A percentile compares a stretch with the other conserved stretches of the same genome.
These are phyloP conservation scores for Mobula hypostoma DNA, from an alignment of 2,113 vertebrate species.

Conservation along the genomic window DNA sequence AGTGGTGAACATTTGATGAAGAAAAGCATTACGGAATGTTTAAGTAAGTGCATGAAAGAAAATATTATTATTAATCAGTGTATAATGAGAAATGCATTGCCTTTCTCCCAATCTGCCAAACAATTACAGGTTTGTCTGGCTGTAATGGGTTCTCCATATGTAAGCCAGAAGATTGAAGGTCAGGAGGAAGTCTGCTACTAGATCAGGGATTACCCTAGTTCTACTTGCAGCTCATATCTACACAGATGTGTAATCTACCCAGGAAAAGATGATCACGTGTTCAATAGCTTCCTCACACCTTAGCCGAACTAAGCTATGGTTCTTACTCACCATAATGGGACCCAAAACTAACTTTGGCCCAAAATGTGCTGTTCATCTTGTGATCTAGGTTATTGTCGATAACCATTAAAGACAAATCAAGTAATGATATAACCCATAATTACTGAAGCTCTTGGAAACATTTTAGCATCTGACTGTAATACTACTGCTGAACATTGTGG, in stretches of 20 bases:
- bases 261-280: not conserved
- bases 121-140: too few relatives aligned
- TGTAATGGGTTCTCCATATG: too few relatives aligned
- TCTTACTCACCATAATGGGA: not conserved
- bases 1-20: too few relatives aligned
- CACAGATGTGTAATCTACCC: not conserved
- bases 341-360: not conserved
- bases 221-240: not conserved
- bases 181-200: too few relatives aligned
- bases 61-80: not conserved
- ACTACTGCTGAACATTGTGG: too few relatives aligned
- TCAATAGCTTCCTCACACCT: not conserved
- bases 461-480: not conserved
- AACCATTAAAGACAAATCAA: not conserved
- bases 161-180: too few relatives aligned
- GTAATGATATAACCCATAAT: not conserved
- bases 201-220: too few relatives aligned
- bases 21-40: not conserved
- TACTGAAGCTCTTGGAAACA: not conserved
- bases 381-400: not conserved
- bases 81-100: not conserved
- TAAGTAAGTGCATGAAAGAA: not conserved
- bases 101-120: too few relatives aligned
- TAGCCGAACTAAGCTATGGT: not conserved
- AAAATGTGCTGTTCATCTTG: too few relatives aligned